phyloP scores from a whole-genome alignment of 2,888 invertebrate genomes.

The Carabus problematicus region DNA sequence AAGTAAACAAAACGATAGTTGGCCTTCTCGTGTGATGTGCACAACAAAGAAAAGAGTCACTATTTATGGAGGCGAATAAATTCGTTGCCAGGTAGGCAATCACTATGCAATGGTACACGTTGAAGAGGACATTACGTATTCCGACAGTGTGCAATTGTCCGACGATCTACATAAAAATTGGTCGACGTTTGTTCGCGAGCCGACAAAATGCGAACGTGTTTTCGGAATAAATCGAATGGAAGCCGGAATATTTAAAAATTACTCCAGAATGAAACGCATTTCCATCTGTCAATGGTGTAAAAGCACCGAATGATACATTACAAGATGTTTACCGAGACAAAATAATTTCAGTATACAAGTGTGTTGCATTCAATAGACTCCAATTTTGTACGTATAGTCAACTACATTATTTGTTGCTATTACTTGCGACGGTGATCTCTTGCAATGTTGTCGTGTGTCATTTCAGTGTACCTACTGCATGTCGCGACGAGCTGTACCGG shows the following conservation, averaged over 20 bases:
- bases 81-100: conserved; percentile 27
- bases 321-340: conserved; percentile 25
- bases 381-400: too few relatives aligned
- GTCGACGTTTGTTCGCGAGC: conserved; percentile 39
- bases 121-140: conserved; percentile 38
- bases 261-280: conserved; percentile 33
- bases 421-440: too few relatives aligned
- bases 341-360: conserved; percentile 26
- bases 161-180: conserved; percentile 42
- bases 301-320: conserved; percentile 30
- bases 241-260: conserved; percentile 33
- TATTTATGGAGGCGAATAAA: conserved; percentile 39
- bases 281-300: conserved; percentile 35
- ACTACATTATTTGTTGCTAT: too few relatives aligned
- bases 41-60: conserved; percentile 26
- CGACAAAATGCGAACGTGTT: conserved; percentile 39
- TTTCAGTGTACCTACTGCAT: too few relatives aligned
- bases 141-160: conserved; percentile 39
- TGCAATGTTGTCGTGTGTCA: too few relatives aligned
- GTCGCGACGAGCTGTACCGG: too few relatives aligned
- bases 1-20: too few relatives aligned
- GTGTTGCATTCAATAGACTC: not conserved
- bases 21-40: too few relatives aligned
- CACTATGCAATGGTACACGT: conserved; percentile 11
- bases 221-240: conserved; percentile 35